Evolutionary conservation across 2,113 vertebrate species (phyloP), one percentile per base, ranked within the genome.

Genomic region (Myotis brandtii): DNA sequence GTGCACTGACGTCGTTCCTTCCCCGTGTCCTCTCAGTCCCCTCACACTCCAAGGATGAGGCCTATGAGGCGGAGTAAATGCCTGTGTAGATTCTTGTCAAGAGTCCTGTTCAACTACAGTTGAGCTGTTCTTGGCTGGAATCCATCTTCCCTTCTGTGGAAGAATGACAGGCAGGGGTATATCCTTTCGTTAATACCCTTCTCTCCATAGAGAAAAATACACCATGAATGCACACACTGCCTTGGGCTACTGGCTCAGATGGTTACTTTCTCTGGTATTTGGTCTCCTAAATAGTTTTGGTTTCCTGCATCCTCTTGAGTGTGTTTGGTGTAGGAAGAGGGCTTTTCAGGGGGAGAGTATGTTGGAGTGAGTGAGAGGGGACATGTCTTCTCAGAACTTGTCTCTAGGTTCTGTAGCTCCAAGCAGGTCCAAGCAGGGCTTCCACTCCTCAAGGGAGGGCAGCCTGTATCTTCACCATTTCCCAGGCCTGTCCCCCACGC

Each of bases 211-310:
- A 93, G 87, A 62, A 76, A 91, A 89, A 82, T 21, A 62, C 18
- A 21, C 9, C 5, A 0, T 62, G 46, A 52, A 72, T 17, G 20
- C 70, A 32, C 89, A 67, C 23, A 13, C 91, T 67, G 92, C 88
- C 97, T 46, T 73, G 30, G 21, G 82, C 56, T 89, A 48, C 80
- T 0, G 9, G 95, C 72, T 97, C 90, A 67, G 73, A 67, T 9
- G 86, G 66, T 93, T 94, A 9, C 75, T 93, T 95, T 86, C 87
- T 70, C 80, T 72, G n/a, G 89, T 18, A 2, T 43, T 96, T 95
- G 89, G 23, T 97, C 76, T 96, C 43, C 96, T 86, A 70, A 97
- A 87, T 94, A 95, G 96, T 85, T 96, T 89, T 86, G 86, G 67
- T 94, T 92, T 88, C 67, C 73, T 80, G 10, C 76, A n/a, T 4